Base-by-base conservation (phyloP, 2,797 vertebrate species). In the Intellagama lesueurii region DNA sequence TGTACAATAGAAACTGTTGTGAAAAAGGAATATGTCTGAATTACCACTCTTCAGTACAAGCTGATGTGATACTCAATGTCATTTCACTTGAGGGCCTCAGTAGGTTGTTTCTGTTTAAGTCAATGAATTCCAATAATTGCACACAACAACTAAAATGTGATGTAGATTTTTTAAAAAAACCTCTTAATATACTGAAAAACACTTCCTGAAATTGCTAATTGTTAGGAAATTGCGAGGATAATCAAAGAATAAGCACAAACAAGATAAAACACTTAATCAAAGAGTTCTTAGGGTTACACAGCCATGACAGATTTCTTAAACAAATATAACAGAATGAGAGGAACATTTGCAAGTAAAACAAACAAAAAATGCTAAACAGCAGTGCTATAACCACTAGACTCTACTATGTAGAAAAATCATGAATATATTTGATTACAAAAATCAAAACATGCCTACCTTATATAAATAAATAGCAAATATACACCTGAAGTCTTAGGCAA, bases 81-180 rank as follows among this genome's bases (percentile, higher is more conserved):
- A 49, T 90, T 86, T 82, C 68, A 82, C 79, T 82, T 86, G 78
- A 76, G 60, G 44, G 17, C 72, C 79, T 86, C 40, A 76, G 40
- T 52, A 52, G 68, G n/a, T 40, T 81, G 60, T 81, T 81, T 77
- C 79, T 76, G 35, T 90, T 82, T 76, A 89, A 66, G 70, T 76
- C 78, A 86, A 86, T 90, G 52, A 77, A 82, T 76, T 76, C 44
- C 26, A 44, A 73, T 86, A 86, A 86, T 86, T 49, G 44, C 35
- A 76, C 35, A 30, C 49, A 78, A 56, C 81, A 84, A 72, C 70
- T 86, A 77, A 40, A 68, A 32, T 86, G 32, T 75, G 84, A 85
- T 85, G 52, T 44, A 73, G 49, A 64, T 86, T 86, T 64, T 22
- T 56, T 85, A 77, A 86, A 86, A n/a, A 86, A 64, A 86, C 77